Conservation (phyloP, 2,113 vertebrate species). For the Setophaga petechia region DNA sequence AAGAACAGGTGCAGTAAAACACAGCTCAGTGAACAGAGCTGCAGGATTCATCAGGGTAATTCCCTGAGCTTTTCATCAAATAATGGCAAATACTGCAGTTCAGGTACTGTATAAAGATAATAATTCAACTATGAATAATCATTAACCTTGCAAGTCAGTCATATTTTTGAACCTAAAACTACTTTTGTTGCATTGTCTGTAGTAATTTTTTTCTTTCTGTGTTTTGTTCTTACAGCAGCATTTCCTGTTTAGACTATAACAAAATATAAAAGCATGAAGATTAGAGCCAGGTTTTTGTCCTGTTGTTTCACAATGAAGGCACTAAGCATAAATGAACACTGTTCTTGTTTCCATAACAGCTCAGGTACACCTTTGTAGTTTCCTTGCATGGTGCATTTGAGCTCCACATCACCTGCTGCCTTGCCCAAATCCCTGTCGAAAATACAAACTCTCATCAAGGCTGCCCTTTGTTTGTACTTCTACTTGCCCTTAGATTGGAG, state of each 20-base stretch:
- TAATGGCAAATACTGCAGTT: neutral
- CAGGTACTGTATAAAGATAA: neutral
- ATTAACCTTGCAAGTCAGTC: neutral
- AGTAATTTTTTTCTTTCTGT: neutral
- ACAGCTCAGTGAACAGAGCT: neutral
- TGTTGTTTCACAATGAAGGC: neutral
- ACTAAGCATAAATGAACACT: neutral
- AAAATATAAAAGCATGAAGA: neutral
- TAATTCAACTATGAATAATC: neutral
- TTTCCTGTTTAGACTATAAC: neutral
- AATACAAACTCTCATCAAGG: neutral
- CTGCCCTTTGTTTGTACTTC: neutral
- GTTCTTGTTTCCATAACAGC: neutral
- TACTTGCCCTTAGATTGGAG: neutral
- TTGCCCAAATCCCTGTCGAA: neutral
- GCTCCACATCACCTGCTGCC: neutral
- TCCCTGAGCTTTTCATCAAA: neutral
- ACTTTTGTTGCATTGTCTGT: neutral
- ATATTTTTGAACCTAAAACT: neutral
- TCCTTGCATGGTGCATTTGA: neutral
- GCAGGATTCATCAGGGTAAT: neutral
- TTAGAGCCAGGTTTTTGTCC: neutral
- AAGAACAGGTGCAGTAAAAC: conserved; percentile 20
- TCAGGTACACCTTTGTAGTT: neutral
- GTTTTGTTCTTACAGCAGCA: neutral